These are phyloP conservation scores for Drosophila ficusphila DNA, from an alignment of 1,140 invertebrate genomes.

Conservation along the genomic window DNA sequence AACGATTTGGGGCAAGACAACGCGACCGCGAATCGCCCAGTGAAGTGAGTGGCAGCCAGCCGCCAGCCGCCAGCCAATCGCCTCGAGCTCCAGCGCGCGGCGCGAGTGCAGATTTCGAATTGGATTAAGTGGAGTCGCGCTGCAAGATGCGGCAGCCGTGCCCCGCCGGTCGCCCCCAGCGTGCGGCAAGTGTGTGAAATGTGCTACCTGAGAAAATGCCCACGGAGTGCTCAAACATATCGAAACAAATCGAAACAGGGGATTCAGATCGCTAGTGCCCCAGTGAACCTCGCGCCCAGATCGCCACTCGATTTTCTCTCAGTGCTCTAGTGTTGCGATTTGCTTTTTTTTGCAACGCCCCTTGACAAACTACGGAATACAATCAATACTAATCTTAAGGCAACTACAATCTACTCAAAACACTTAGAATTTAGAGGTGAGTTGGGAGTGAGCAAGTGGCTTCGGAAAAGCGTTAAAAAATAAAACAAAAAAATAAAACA, in stretches of 20 bases:
- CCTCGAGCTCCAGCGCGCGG: constrained; percentile 1
- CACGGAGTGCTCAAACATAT: constrained; percentile 48
- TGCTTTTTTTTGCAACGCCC: not conserved
- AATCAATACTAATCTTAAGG: constrained; percentile 14
- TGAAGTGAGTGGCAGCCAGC: not conserved
- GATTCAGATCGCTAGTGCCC: constrained; percentile 19
- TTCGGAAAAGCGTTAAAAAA: too few relatives aligned
- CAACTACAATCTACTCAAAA: constrained; percentile 10
- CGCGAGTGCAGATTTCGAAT: constrained; percentile 33
- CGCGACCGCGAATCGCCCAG: not conserved
- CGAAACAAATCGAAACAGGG: constrained; percentile 52
- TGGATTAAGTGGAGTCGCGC: not conserved
- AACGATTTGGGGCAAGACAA: constrained; percentile 15
- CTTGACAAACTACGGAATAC: constrained; percentile 28
- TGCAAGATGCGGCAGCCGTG: constrained; percentile 66
- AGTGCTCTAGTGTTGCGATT: constrained; percentile 32
- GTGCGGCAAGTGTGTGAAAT: constrained; percentile 47
- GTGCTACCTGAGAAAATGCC: constrained; percentile 27
- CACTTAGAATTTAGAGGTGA: constrained; percentile 8
- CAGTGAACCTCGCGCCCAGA: constrained; percentile 1
- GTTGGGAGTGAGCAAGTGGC: constrained; percentile 6
- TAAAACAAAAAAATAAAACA: too few relatives aligned
- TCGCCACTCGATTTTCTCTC: not conserved
- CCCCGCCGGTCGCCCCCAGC: constrained; percentile 43
- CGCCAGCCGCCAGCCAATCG: not conserved